phyloP scores from a whole-genome alignment of 2,797 vertebrate genomes.

The Chelidonichthys spinosus region DNA sequence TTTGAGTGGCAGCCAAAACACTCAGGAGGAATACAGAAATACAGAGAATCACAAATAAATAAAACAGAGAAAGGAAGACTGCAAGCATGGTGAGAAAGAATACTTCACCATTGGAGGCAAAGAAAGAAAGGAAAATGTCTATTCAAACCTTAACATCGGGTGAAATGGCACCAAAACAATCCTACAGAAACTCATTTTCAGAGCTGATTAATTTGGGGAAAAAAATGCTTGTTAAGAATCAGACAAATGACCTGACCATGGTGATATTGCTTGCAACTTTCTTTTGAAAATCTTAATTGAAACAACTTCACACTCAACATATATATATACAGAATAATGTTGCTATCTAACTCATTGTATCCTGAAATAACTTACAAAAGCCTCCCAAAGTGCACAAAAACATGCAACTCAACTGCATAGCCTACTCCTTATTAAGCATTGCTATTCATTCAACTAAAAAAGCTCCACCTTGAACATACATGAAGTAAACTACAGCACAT shows the following conservation, averaged over 20 bases:
- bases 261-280: background rate
- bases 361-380: too few relatives aligned
- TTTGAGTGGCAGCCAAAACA: background rate
- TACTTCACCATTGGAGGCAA: background rate
- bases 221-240: background rate
- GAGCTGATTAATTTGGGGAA: background rate
- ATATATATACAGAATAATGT: too few relatives aligned
- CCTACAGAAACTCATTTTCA: background rate
- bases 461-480: background rate
- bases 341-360: too few relatives aligned
- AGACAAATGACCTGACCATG: background rate
- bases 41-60: background rate
- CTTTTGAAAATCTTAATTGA: background rate
- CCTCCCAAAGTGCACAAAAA: too few relatives aligned
- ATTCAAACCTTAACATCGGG: background rate
- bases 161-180: background rate
- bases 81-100: background rate
- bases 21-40: background rate
- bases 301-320: background rate
- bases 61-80: background rate
- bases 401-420: background rate
- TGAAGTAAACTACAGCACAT: background rate
- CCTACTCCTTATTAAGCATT: too few relatives aligned
- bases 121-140: background rate
- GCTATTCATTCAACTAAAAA: background rate